These are phyloP conservation scores for Chymomyza fuscimana DNA, from an alignment of 2,888 invertebrate genomes.

Conservation along the genomic window DNA sequence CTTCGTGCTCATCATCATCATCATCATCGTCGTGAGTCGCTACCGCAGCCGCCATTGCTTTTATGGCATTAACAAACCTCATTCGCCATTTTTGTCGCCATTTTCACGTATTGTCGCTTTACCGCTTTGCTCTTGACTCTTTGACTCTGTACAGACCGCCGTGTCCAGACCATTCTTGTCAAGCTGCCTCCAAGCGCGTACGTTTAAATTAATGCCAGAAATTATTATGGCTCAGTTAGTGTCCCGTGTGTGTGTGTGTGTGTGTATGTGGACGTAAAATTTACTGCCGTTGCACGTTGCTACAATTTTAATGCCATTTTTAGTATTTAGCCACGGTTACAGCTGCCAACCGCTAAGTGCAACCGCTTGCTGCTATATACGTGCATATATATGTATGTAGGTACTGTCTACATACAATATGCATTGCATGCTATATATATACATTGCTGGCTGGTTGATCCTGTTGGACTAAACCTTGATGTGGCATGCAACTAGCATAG, in stretches of 20 bases:
- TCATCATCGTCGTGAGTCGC: constrained; percentile 15
- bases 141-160: not conserved
- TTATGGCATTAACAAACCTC: constrained; percentile 56
- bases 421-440: not conserved
- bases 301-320: constrained; percentile 10
- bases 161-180: not conserved
- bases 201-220: constrained; percentile 37
- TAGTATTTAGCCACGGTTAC: not conserved
- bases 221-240: constrained; percentile 51
- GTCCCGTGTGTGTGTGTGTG: not conserved
- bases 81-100: constrained; percentile 46
- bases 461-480: not conserved
- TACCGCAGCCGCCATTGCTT: constrained; percentile 20
- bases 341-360: not conserved
- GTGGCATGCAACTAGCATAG: not conserved
- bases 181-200: not conserved
- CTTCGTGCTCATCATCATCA: constrained; percentile 13
- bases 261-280: not conserved
- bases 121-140: constrained; percentile 10
- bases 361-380: not conserved
- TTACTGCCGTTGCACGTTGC: constrained; percentile 9
- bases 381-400: not conserved
- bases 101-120: constrained; percentile 15
- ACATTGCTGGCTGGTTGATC: not conserved
- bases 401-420: too few relatives aligned